These are phyloP conservation scores for Drosophila subsilvestris DNA, from an alignment of 2,888 invertebrate species.

Conservation along the genomic window DNA sequence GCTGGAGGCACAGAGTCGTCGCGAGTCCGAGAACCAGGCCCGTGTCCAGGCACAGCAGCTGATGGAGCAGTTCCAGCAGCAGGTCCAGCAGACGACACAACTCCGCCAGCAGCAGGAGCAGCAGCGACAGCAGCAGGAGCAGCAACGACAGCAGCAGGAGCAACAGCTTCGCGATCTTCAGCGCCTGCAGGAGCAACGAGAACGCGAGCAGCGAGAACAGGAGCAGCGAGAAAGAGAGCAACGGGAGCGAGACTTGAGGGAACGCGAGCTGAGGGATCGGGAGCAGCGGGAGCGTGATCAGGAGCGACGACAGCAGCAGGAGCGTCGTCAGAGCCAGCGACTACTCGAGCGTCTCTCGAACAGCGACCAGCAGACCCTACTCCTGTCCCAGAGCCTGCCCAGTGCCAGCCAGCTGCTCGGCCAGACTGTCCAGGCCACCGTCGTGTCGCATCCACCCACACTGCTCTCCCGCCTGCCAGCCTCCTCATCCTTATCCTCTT, in stretches of 20 bases:
- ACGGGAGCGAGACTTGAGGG: conserved; percentile 65
- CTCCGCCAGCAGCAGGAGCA: conserved; percentile 67
- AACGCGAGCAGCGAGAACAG: conserved; percentile 58
- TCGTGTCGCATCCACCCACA: conserved; percentile 82
- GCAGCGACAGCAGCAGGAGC: conserved; percentile 49
- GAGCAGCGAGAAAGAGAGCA: conserved; percentile 66
- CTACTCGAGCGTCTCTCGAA: conserved; percentile 80
- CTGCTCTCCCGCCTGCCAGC: conserved; percentile 71
- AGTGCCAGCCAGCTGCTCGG: conserved; percentile 72
- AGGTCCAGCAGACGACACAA: conserved; percentile 79
- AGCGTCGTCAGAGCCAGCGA: conserved; percentile 69
- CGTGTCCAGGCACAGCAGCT: conserved; percentile 80
- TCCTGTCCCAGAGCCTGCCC: conserved; percentile 73
- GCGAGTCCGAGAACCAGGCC: conserved; percentile 86
- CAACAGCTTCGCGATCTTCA: conserved; percentile 76
- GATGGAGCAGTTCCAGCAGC: conserved; percentile 82
- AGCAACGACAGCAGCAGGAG: conserved; percentile 39
- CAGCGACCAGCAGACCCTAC: conserved; percentile 75
- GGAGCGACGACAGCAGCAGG: conserved; percentile 79
- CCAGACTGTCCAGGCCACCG: conserved; percentile 81
- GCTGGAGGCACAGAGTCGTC: conserved; percentile 86
- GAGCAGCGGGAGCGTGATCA: conserved; percentile 59
- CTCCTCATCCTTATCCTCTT: conserved; percentile 53
- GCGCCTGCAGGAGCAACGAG: conserved; percentile 60
- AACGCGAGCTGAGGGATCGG: conserved; percentile 38